A percentile compares a stretch with the other conserved stretches of the same genome.
These are phyloP conservation scores for Nerophis lumbriciformis DNA, from an alignment of 2,113 vertebrate species.

Conservation along the genomic window DNA sequence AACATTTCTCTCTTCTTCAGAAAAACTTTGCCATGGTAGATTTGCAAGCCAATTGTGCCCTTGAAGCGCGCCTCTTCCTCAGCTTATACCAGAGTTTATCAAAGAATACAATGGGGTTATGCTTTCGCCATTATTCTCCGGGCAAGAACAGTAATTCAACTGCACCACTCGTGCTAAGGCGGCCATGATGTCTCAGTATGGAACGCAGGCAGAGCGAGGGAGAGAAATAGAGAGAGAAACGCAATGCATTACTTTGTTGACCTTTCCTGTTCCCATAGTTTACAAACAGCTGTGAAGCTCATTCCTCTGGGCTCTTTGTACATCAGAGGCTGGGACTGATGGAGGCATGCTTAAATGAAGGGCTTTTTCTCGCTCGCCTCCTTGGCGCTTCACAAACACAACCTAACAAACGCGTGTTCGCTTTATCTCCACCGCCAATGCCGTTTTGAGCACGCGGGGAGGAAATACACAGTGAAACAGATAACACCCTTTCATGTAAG, in stretches of 20 bases:
- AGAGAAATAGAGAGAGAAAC: constrained; percentile 55
- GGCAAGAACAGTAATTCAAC: constrained; percentile 77
- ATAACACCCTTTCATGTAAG: constrained; percentile 45
- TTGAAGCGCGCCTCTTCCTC: constrained; percentile 68
- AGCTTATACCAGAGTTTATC: constrained; percentile 75
- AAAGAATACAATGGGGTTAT: constrained; percentile 76
- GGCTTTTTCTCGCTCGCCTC: constrained; percentile 63
- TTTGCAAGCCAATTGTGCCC: constrained; percentile 75
- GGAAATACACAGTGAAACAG: constrained; percentile 48
- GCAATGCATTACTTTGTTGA: constrained; percentile 70
- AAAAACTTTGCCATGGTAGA: constrained; percentile 74
- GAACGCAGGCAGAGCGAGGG: constrained; percentile 69
- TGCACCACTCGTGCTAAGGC: constrained; percentile 65
- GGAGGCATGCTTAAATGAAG: constrained; percentile 69
- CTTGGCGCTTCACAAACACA: constrained; percentile 56
- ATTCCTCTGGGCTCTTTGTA: constrained; percentile 74
- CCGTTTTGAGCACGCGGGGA: constrained; percentile 34
- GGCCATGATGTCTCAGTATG: constrained; percentile 61
- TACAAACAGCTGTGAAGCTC: constrained; percentile 76
- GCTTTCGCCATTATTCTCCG: constrained; percentile 74
- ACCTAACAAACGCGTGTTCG: constrained; percentile 57
- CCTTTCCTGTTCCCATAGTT: constrained; percentile 72
- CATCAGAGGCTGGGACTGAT: constrained; percentile 67
- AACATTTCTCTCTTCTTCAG: constrained; percentile 4
- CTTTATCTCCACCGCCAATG: constrained; percentile 54